These are phyloP conservation scores for Aurelia aurita DNA, from an alignment of 30 jellyfish, hydroid and myxozoan species.

Conservation along the genomic window DNA sequence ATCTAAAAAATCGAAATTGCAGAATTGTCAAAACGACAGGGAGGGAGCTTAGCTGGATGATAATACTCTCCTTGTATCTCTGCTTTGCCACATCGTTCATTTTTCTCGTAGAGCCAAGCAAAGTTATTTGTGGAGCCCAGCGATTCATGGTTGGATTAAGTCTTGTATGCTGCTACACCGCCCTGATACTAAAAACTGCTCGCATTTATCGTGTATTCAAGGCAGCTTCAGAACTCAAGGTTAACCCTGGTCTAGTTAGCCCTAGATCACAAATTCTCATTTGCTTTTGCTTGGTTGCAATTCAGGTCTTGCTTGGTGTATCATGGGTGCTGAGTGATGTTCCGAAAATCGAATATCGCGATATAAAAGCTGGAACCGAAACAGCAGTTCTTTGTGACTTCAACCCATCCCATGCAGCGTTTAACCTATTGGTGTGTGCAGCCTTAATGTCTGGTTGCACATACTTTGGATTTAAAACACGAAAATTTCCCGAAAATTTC, in stretches of 20 bases:
- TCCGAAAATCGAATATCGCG: slow-evolving; percentile 52
- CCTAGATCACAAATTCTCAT: slow-evolving; percentile 80
- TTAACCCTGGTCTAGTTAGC: slow-evolving; percentile 64
- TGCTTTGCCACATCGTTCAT: slow-evolving; percentile 42
- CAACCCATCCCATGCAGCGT: slow-evolving; percentile 23
- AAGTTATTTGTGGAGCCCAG: slow-evolving; percentile 54
- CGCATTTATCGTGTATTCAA: slow-evolving; percentile 85
- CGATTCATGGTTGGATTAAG: slow-evolving; percentile 77
- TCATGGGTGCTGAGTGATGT: slow-evolving; percentile 77
- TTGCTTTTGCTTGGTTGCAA: slow-evolving; percentile 45
- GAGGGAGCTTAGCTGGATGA: slow-evolving; percentile 64
- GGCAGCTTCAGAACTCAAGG: slow-evolving; percentile 56
- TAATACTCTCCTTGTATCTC: slow-evolving; percentile 30
- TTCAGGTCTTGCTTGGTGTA: slow-evolving; percentile 70
- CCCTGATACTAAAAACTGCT: slow-evolving; percentile 72
- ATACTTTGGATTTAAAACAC: slow-evolving; percentile 80
- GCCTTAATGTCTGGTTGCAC: slow-evolving; percentile 79
- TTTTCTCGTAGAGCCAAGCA: slow-evolving; percentile 36
- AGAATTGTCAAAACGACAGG: slow-evolving; percentile 76
- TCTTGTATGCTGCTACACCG: slow-evolving; percentile 81
- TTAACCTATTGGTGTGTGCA: slow-evolving; percentile 64
- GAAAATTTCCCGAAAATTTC: slow-evolving; percentile 85
- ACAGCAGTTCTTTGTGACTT: slow-evolving; percentile 42
- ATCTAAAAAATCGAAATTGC: slow-evolving; percentile 44
- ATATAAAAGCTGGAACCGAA: not conserved